Percentiles rank a stretch among this genome's conserved stretches.
These are phyloP conservation scores for Epinephelus malabaricus DNA, from an alignment of 2,797 vertebrate species.

Conservation along the genomic window DNA sequence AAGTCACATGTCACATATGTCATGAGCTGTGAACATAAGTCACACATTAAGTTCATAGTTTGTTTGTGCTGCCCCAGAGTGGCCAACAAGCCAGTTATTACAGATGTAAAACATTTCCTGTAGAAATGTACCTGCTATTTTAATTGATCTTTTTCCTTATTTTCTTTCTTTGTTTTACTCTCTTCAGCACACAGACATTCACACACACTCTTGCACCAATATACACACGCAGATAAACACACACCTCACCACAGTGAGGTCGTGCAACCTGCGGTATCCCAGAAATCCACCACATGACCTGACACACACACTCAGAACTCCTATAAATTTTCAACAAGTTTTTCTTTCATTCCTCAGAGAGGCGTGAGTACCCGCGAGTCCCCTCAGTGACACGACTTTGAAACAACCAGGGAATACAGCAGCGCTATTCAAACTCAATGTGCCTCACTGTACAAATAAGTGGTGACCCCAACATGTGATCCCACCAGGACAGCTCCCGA, in stretches of 20 bases:
- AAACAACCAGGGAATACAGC: constrained; percentile 36
- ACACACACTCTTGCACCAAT: not conserved
- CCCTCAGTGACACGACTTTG: constrained; percentile 33
- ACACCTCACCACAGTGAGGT: constrained; percentile 35
- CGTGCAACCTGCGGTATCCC: constrained; percentile 32
- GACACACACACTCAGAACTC: constrained; percentile 53
- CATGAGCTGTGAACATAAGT: too few relatives aligned
- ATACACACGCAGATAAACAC: not conserved
- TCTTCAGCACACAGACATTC: not conserved
- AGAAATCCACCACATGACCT: constrained; percentile 56
- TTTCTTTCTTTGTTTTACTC: not conserved
- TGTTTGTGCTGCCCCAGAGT: not conserved
- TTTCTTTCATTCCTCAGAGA: constrained; percentile 43
- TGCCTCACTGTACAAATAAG: constrained; percentile 58
- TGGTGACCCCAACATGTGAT: constrained; percentile 53
- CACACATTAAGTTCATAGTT: not conserved
- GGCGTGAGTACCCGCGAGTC: constrained; percentile 2
- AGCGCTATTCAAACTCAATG: constrained; percentile 56
- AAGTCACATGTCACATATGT: too few relatives aligned
- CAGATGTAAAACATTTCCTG: constrained; percentile 3
- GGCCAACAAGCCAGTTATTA: not conserved
- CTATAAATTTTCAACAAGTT: constrained; percentile 79
- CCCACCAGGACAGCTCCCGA: constrained; percentile 41
- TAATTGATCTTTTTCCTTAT: not conserved
- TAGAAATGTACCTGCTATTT: not conserved